Base-by-base conservation (phyloP, 2,888 invertebrate genomes). In the Reticulitermes lucifugus region DNA sequence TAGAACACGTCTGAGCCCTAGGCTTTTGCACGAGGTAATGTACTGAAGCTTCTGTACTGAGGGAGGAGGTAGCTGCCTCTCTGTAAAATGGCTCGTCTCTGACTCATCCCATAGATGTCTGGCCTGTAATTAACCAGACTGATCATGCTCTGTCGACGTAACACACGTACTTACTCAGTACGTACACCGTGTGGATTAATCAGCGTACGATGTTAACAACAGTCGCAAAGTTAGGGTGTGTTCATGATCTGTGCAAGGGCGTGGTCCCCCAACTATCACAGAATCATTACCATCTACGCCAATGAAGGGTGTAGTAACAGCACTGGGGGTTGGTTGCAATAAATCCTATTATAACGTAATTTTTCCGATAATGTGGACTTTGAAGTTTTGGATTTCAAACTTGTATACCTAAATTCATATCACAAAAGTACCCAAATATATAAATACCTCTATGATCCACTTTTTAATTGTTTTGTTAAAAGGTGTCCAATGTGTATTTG, bases 141-240 rank as follows among this genome's bases (percentile, higher is more conserved):
- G 43, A 46, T 77, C 21, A 77, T 51, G 46, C 46, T 43, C 41
- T 75, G 41, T 43, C 35, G 43, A 75, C 75, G 21, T 35, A 14
- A 75, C 77, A 46, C 77, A 77, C 77, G 41, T 43, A 77, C 51
- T n/a, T 51, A 77, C 77, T 73, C 6, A 41, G 71, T 25, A 25
- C 14, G 35, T 6, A 46, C 46, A 35, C 35, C 35, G 35, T 35
- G 22, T 43, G 75, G 75, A 18, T 43, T 75, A 5, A 77, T 77
- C 46, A 77, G 77, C 77, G n/a, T 46, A 77, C 43, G n/a, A 77
- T 77, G 77, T 77, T 46, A 51, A 77, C 77, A 77, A 46, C 46
- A 46, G 51, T 77, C 77, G n/a, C 43, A 77, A 46, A 46, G 46
- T 77, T 51, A 77, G 46, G 77, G 46, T n/a, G 77, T 77, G 77